Percentiles rank a stretch among this genome's conserved stretches.
Conservation (phyloP, 2,888 invertebrate species). For the Crioceris asparagi region DNA sequence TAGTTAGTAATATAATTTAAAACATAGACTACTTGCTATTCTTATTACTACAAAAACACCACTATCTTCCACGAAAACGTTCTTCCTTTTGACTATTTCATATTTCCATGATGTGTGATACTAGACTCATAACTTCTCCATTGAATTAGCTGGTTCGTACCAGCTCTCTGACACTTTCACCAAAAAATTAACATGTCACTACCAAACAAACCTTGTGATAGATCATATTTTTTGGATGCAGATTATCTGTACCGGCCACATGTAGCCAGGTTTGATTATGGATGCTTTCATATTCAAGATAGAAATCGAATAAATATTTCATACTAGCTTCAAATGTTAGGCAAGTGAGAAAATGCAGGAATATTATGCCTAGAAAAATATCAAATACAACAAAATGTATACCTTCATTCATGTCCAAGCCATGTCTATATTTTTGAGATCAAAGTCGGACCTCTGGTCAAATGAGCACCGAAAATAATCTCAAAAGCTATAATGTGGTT, state of each 20-base stretch:
- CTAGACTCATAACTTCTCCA: conserved; percentile 9
- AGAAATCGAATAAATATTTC: too few species aligned
- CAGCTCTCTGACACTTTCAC: not conserved
- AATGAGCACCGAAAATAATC: too few species aligned
- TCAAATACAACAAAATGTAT: not conserved
- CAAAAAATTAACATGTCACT: conserved; percentile 2
- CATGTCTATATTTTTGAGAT: not conserved
- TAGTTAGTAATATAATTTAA: too few species aligned
- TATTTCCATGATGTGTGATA: too few species aligned
- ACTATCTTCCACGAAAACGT: not conserved
- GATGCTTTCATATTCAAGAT: too few species aligned
- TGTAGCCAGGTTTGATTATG: not conserved
- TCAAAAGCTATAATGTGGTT: too few species aligned
- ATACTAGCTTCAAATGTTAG: not conserved
- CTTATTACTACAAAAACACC: not conserved
- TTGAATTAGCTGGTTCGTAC: conserved; percentile 4
- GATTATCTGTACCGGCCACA: not conserved
- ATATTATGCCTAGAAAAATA: not conserved
- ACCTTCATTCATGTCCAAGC: not conserved
- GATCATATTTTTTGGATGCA: not conserved
- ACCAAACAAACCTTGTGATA: not conserved
- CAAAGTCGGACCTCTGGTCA: too few species aligned
- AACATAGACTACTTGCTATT: too few species aligned
- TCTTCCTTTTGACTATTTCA: too few species aligned
- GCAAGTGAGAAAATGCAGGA: not conserved